Percentiles rank a stretch among this genome's conserved stretches.
These are phyloP conservation scores for pig (Sus scrofa) DNA, from an alignment of 2,113 vertebrate genomes.

Conservation along the genomic window DNA sequence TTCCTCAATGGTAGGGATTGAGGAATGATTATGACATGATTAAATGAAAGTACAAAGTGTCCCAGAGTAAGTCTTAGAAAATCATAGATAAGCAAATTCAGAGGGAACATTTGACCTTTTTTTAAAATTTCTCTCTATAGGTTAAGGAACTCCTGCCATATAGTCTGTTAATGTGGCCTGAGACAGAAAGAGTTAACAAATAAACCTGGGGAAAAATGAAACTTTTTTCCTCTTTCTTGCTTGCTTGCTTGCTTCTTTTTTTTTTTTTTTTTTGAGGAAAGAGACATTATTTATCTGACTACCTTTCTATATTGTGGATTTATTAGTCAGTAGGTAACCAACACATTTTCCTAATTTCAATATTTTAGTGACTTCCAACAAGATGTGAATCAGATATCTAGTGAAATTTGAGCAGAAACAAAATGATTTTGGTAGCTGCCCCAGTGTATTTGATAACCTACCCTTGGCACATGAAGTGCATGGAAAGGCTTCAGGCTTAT, in stretches of 20 bases:
- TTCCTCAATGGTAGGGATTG: neutral
- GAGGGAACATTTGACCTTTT: neutral
- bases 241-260: no score
- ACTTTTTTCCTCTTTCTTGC: neutral
- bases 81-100: neutral
- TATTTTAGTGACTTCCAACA: neutral
- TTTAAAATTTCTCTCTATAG: neutral
- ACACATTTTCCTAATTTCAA: neutral
- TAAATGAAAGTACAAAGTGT: neutral
- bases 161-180: neutral
- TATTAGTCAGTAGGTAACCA: neutral
- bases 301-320: neutral
- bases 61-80: neutral
- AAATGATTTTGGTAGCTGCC: neutral
- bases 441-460: neutral
- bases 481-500: neutral
- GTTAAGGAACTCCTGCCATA: rapidly evolving
- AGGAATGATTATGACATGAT: neutral
- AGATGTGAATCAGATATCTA: neutral
- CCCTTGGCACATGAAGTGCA: neutral
- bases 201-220: neutral
- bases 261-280: neutral
- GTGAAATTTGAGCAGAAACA: neutral
- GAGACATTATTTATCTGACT: no score
- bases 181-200: neutral